Percentiles rank a stretch among this genome's conserved stretches.
These are phyloP conservation scores for Pseudomyrmex gracilis DNA, from an alignment of 1,140 invertebrate genomes.

Conservation along the genomic window DNA sequence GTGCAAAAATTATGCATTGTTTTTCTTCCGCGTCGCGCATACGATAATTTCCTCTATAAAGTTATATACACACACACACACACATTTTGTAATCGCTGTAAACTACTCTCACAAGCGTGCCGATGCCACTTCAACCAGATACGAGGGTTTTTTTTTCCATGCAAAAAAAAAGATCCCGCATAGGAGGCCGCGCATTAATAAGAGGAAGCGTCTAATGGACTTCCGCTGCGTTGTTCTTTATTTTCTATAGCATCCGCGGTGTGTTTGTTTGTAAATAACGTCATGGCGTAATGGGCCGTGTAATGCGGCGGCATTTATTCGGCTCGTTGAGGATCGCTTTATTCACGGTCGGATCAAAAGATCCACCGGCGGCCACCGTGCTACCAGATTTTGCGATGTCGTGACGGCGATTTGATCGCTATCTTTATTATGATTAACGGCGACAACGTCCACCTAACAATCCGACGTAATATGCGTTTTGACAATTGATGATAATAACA, in stretches of 20 bases:
- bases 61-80: background rate
- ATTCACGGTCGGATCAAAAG: slow-evolving; percentile 57
- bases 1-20: background rate
- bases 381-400: slow-evolving; percentile 54
- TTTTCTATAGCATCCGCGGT: slow-evolving; percentile 54
- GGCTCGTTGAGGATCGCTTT: slow-evolving; percentile 62
- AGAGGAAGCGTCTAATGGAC: slow-evolving; percentile 69
- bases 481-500: slow-evolving; percentile 45
- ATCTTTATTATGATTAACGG: slow-evolving; percentile 61
- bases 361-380: background rate
- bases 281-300: slow-evolving; percentile 69
- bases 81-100: background rate
- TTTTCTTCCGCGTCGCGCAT: background rate
- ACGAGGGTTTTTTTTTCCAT: slow-evolving; percentile 17
- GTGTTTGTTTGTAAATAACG: slow-evolving; percentile 66
- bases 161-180: slow-evolving; percentile 36
- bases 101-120: background rate
- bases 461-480: background rate
- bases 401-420: slow-evolving; percentile 45
- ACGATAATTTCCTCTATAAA: background rate
- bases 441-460: slow-evolving; percentile 32
- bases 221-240: slow-evolving; percentile 69
- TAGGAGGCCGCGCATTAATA: slow-evolving; percentile 60
- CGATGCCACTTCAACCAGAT: slow-evolving; percentile 34
- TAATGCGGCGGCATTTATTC: slow-evolving; percentile 70